Percentiles rank a stretch among this genome's conserved stretches.
Conservation (phyloP, 2,113 vertebrate genomes). For the Tinamus guttatus region DNA sequence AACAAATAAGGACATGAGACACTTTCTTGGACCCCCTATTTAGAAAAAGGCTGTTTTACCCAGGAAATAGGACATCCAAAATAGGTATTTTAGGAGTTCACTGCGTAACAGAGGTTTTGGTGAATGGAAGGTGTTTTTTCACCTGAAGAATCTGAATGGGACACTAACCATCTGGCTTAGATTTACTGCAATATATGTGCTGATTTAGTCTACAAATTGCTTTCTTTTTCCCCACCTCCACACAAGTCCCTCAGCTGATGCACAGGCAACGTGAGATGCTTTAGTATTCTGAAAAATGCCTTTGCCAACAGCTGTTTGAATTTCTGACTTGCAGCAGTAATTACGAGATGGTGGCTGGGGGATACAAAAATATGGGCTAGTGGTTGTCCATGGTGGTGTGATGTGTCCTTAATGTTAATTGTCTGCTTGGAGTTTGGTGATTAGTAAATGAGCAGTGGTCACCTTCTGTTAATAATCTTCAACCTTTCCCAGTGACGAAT, state of each 20-base stretch:
- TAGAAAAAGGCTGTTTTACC: neutral
- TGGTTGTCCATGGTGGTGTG: neutral
- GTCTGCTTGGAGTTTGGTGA: neutral
- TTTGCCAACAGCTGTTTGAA: neutral
- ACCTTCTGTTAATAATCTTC: neutral
- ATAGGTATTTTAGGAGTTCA: neutral
- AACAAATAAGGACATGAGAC: neutral
- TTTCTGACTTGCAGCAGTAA: neutral
- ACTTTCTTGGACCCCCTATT: neutral
- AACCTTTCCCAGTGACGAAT: neutral
- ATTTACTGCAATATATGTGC: neutral
- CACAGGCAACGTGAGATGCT: neutral
- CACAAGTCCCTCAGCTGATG: neutral
- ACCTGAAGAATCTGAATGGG: neutral
- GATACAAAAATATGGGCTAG: neutral
- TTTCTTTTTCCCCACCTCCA: neutral
- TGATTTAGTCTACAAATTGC: neutral
- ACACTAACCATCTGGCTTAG: neutral
- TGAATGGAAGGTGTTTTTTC: neutral
- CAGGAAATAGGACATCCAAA: neutral
- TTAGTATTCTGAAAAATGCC: neutral
- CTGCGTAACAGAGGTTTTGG: neutral
- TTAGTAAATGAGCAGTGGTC: neutral
- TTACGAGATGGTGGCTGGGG: neutral
- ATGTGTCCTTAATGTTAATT: neutral